Evolutionary conservation across 2,113 vertebrate species (phyloP).

Genomic region (Cacatua alba): DNA sequence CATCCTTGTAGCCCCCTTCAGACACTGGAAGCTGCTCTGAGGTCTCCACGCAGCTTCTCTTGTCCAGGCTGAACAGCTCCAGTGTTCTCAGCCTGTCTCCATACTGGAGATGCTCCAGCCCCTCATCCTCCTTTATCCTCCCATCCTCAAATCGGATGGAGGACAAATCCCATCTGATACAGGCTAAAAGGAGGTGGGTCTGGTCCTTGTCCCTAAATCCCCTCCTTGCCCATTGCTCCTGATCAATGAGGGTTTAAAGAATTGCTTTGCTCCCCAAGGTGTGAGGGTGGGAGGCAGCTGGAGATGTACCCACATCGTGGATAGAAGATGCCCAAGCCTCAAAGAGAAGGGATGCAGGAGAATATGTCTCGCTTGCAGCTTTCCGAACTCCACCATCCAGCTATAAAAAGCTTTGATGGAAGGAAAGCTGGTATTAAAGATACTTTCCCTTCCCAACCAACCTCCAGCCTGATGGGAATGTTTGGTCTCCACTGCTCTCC

Average conservation of each 20-base stretch:
- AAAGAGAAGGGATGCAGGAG: neutral
- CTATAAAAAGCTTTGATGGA: neutral
- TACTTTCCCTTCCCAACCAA: neutral
- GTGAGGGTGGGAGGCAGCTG: neutral
- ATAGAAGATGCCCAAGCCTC: neutral
- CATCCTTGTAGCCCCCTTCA: too few species aligned
- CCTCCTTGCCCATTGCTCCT: neutral
- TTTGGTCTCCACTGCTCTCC: neutral
- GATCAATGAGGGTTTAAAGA: neutral
- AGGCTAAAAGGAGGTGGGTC: neutral
- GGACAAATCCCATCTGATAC: neutral
- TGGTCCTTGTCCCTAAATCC: neutral
- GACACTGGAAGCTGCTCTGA: too few species aligned
- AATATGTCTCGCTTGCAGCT: fast-evolving
- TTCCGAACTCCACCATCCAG: neutral
- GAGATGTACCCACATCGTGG: neutral
- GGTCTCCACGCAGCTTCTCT: too few species aligned
- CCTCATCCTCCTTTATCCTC: too few species aligned
- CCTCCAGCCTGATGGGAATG: neutral
- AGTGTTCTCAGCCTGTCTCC: too few species aligned
- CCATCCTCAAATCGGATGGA: too few species aligned
- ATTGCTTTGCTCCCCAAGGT: fast-evolving
- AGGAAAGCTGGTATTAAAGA: neutral
- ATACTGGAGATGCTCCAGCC: too few species aligned
- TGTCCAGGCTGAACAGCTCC: too few species aligned